Evolutionary conservation across 2,888 invertebrate genomes (phyloP), one percentile per base, ranked within the genome.

Genomic region (Trachelus tabidus): DNA sequence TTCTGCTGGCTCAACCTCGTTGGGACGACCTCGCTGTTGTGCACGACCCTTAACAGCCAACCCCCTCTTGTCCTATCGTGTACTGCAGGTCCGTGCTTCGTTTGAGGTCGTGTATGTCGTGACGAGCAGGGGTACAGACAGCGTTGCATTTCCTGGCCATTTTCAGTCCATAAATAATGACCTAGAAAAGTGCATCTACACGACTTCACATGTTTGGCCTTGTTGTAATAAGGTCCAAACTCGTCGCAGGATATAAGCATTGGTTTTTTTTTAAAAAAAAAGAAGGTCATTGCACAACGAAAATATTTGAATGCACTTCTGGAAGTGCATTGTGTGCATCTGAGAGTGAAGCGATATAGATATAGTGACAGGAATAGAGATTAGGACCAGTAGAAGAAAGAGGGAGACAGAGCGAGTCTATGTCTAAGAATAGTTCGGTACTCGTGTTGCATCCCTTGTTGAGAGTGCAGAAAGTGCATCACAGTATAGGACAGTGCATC

Each of bases 1-100:
- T 15, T 34, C 30, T 33, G 74, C 35, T 35, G 74, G 35, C 74
- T 74, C 74, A 34, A 37, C 74, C 74, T 56, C 56, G 23, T 56
- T 56, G 56, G 40, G 56, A 56, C 56, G 56, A 56, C 56, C 56
- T 56, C 56, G 56, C 56, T 23, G 56, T 56, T 15, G 56, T 56
- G 56, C 56, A 56, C 56, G 56, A 56, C 56, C 56, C 23, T 56
- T 69, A 75, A 80, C 75, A 81, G 80, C 77, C 77, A 82, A 77
- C 79, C 78, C 33, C 75, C 33, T 31, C 73, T 71, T 33, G 37
- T 71, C 69, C n/a, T 77, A 76, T 79, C 73, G 76, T 34, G 11
- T 69, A 77, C 75, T 77, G 73, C 75, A 40, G 76, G 40, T 76
- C 78, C 76, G 23, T 9, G 23, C 6, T 56, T 23, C 56, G 56